Base-by-base conservation (phyloP, 2,113 vertebrate genomes). In the Ascaphus truei region DNA sequence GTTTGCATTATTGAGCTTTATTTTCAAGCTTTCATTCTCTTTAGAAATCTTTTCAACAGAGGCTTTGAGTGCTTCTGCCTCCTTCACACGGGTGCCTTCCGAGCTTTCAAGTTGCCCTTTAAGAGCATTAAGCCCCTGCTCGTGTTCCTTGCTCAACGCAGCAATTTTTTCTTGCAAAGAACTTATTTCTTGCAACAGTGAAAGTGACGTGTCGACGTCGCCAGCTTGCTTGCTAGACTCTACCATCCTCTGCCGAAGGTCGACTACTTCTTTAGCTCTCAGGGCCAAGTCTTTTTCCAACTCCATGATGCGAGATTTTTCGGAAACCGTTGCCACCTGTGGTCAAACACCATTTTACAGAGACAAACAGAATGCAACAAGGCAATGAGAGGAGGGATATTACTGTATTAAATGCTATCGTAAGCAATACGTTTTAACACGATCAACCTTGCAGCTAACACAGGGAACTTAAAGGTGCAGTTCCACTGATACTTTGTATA, bases 241-340 rank as follows among this genome's bases (percentile, higher is more conserved):
- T 41, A 71, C 18, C 16, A 98, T 69, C 65, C 89, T 91, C 52
- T 93, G 86, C 27, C 88, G 92, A 29, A 98, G 89, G 68, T 95
- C 93, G 5, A 90, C 71, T 18, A 93, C 95, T 59, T 98, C 96
- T 77, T 95, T 93, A 25, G 75, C 86, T 71, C 91, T 84, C 77
- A 94, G 73, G 0, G 87, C 79, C 37, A 98, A 90, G 66, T 98
- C 95, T 78, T 84, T 90, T 74, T 99, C 96, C 59, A 99, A 87
- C 68, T 99, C 96, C 94, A 99, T 95, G 71, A 99, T 98, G 27
- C 92, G 94, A 33, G 97, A 99, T 74, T 93, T 95, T 75, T 99
- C 97, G 0, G 97, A 99, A 2, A 99, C 97, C 0, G 96, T 98
- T 43, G 94, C 96, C 80, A 98, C 97, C 97, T 99, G 75, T 1